Base-by-base conservation (phyloP, 2,888 invertebrate genomes). In the Sphaerophoria taeniata region DNA sequence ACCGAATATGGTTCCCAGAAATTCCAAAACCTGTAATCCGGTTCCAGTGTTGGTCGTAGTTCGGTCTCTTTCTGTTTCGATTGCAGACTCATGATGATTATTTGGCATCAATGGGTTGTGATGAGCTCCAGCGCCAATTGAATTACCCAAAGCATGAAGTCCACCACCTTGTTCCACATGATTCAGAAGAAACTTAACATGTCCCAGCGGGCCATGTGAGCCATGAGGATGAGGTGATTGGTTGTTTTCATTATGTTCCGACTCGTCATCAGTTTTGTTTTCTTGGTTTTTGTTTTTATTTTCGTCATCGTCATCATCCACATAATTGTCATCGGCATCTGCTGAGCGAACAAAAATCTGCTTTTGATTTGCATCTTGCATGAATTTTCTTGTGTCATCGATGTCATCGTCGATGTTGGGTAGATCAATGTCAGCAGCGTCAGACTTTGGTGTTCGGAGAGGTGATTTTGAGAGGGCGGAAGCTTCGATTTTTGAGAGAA, bases 121-220 rank as follows among this genome's bases (percentile, higher is more conserved):
- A 24, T 24, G 24, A 24, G 24, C 24, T 24, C 24, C 24, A 3
- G 16, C 9, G 2, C 81, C 73, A 4, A 81, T 36, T 6, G 74
- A 47, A 14, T 45, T 65, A 14, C 71, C 76, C 11, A 83, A 24
- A 14, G 47, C 67, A 53, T 53, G 24, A 43, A 80, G 65, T 9
- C 74, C 75, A 31, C 73, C 77, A 12, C 90, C 90, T 4, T 90
- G 89, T 6, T 90, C 89, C 3, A 91, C 90, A 1, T 91, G 88
- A 49, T 91, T 90, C 0, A 91, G 61, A 36, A 91, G 88, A 88
- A 91, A 90, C 70, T 89, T 90, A 4, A 91, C 90, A 4, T 91
- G 90, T 73, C 91, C 91, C 55, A 91, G 24, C 1, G 56, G 76
- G 11, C 85, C 85, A 39, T 85, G 85, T 3, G 85, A 85, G 36